These are phyloP conservation scores for Dasyurus viverrinus DNA, from an alignment of 2,113 vertebrate species.

Conservation along the genomic window DNA sequence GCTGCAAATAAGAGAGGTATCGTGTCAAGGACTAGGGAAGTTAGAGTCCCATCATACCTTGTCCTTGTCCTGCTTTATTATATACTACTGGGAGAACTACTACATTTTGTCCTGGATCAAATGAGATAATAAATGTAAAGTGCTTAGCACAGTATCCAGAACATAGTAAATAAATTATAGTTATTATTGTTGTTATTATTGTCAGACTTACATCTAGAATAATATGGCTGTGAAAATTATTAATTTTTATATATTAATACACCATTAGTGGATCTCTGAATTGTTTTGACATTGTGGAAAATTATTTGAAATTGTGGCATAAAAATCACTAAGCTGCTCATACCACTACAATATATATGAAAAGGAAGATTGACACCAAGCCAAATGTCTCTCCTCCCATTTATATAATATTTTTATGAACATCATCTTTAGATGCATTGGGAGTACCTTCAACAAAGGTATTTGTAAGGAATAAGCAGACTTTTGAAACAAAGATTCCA, in stretches of 20 bases:
- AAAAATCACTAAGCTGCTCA: neutral
- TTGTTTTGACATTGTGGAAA: neutral
- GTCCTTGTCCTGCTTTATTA: neutral
- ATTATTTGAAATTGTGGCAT: neutral
- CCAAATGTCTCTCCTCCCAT: neutral
- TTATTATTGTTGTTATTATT: neutral
- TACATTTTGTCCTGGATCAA: neutral
- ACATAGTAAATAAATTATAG: neutral
- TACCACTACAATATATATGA: neutral
- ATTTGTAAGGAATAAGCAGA: neutral
- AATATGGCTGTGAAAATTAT: too few species aligned
- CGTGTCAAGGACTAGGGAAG: neutral
- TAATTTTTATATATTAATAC: neutral
- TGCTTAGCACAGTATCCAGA: neutral
- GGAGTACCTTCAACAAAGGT: neutral
- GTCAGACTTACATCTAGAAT: neutral
- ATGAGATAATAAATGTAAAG: neutral
- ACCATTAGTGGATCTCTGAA: neutral
- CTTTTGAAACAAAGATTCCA: neutral
- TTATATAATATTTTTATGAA: neutral
- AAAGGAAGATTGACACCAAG: neutral
- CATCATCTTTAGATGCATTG: neutral
- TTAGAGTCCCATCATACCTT: neutral
- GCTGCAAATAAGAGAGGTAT: neutral
- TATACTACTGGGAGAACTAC: neutral